phyloP scores from a whole-genome alignment of 1,140 invertebrate species.

The Halotydeus destructor region DNA sequence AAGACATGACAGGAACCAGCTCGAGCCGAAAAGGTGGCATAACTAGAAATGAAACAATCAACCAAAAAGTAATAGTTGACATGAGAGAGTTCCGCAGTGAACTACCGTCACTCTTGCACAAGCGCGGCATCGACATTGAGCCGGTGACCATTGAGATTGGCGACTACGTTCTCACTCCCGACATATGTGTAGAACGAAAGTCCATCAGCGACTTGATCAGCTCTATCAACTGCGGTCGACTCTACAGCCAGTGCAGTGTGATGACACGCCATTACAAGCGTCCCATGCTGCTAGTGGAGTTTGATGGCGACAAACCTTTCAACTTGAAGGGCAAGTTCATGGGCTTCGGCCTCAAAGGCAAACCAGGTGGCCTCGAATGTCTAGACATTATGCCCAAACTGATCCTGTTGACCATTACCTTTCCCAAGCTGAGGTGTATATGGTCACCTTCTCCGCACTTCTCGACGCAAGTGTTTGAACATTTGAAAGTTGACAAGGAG shows the following conservation, averaged over 20 bases:
- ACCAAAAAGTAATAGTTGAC: conserved; percentile 57
- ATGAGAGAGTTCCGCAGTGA: conserved; percentile 96
- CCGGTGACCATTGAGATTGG: conserved; percentile 77
- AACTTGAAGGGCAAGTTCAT: conserved; percentile 12
- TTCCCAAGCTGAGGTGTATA: conserved; percentile 68
- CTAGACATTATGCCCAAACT: conserved; percentile 16
- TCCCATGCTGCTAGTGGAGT: conserved; percentile 86
- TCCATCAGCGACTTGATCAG: conserved; percentile 92
- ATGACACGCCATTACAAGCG: conserved; percentile 71
- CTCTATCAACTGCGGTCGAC: conserved; percentile 74
- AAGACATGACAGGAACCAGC: neutral
- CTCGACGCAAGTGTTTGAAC: conserved; percentile 79
- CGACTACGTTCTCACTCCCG: conserved; percentile 90
- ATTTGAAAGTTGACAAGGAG: conserved; percentile 28
- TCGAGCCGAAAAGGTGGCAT: conserved; percentile 12
- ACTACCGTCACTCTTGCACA: conserved; percentile 77
- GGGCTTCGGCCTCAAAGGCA: neutral
- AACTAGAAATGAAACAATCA: neutral
- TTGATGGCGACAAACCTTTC: conserved; percentile 82
- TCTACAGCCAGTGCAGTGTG: conserved; percentile 79
- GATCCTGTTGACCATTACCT: conserved; percentile 78
- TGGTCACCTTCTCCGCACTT: conserved; percentile 91
- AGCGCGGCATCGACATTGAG: conserved; percentile 74
- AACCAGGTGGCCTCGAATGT: neutral
- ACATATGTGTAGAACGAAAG: conserved; percentile 90